These are phyloP conservation scores for Pyrgilauda ruficollis DNA, from an alignment of 2,113 vertebrate genomes.

Conservation along the genomic window DNA sequence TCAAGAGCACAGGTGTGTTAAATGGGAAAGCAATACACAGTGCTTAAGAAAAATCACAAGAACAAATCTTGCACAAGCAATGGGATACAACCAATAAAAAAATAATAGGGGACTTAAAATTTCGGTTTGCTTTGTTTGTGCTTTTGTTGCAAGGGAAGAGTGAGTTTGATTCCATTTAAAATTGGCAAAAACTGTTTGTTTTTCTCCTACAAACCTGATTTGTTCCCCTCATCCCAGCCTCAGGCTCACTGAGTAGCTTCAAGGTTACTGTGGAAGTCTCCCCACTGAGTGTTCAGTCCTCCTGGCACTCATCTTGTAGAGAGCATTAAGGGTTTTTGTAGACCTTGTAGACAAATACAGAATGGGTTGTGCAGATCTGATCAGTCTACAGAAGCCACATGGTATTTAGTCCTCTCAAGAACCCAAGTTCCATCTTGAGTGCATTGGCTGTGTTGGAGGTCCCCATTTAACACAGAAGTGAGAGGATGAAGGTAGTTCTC, in stretches of 20 bases:
- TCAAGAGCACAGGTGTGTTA: not conserved
- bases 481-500: not conserved
- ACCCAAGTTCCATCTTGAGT: not conserved
- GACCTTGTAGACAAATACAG: not conserved
- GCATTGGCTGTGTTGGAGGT: not conserved
- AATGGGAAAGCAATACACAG: not conserved
- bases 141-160: rapidly evolving
- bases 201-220: not conserved
- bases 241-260: not conserved
- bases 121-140: not conserved
- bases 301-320: not conserved
- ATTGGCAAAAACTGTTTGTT: not conserved
- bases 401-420: not conserved
- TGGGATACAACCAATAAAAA: not conserved
- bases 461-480: not conserved
- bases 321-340: not conserved
- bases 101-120: not conserved
- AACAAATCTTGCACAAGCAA: not conserved
- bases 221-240: not conserved
- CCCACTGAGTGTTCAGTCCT: not conserved
- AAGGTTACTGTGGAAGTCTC: not conserved
- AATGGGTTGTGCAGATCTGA: not conserved
- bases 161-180: not conserved
- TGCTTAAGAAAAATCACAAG: not conserved
- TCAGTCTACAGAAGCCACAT: not conserved